Base-by-base conservation (phyloP, 2,888 invertebrate species). In the Lasioglossum marginatum region DNA sequence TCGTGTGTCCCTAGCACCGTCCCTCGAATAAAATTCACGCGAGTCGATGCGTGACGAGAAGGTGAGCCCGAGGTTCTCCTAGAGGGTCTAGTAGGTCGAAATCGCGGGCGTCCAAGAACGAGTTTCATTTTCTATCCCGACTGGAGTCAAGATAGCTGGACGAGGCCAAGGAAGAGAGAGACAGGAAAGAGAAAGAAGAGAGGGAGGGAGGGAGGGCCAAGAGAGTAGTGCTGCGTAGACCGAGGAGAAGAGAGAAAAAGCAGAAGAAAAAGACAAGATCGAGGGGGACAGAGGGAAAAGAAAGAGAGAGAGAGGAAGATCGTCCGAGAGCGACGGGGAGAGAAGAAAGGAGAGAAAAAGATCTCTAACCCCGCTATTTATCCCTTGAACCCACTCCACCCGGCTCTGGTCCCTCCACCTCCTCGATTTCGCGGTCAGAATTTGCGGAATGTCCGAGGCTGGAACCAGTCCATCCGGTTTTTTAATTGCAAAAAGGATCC, bases 401-500 rank as follows among this genome's bases (percentile, higher is more conserved):
- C 43, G 81, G 76, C 52, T 52, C 48, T 23, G 79, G 75, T 77
- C 79, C 86, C 91, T 89, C 88, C 89, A 88, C 82, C 87, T 82
- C 89, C 92, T 94, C 92, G 94, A 93, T 94, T 94, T 94, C 92
- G 93, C 91, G 92, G 89, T 89, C 93, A 94, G 94, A 94, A 94
- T 95, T 94, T 94, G 94, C 93, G 95, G 95, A 95, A 95, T 95
- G 94, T 93, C 92, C 93, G 93, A 91, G 93, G 92, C 93, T 92
- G 93, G 92, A 94, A 95, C 95, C 93, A 93, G 95, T 95, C 92
- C 90, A 90, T 92, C 95, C 94, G 94, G 95, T 94, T 95, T 95
- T 94, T 94, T 95, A 95, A 95, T 95, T 95, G 94, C 94, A 93
- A 94, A 94, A 94, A 94, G 93, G 94, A 93, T 94, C 93, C 91